Evolutionary conservation across 2,797 vertebrate genomes (phyloP), one percentile per base, ranked within the genome.

Genomic region (Melanotaenia boesemani): DNA sequence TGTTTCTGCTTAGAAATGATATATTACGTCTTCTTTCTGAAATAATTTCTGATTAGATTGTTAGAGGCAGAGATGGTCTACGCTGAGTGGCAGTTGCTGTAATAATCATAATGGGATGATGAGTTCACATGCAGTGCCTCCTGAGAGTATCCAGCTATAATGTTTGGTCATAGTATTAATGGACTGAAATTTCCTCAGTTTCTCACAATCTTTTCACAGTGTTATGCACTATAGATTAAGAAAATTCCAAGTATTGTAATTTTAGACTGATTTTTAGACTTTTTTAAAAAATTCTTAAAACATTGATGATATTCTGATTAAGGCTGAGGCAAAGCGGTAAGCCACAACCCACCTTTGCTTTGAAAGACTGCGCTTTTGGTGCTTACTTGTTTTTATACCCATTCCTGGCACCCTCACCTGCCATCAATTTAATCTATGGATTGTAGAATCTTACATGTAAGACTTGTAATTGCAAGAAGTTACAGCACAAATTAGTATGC

Each of bases 401-500:
- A 30, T 41, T 41, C n/a, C 46, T 50, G 18, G 9, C 18, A 50
- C 46, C 46, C 18, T 50, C 20, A 50, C 46, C 46, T n/a, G 18
- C 15, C 46, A 50, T 6, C 20, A 18, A 34, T 6, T 50, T 20
- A 50, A n/a, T n/a, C 46, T 50, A 4, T n/a, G 18, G 8, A 50
- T n/a, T 8, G 20, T 50, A 50, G 30, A 30, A 18, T 20, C 46
- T 50, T n/a, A 50, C 5, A 20, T n/a, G 20, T n/a, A n/a, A 34
- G 32, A 34, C 32, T 34, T 34, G 32, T 34, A 34, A 34, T 8
- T 34, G 32, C 7, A 30, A 30, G 30, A 7, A 57, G 80, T 84
- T 82, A 75, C 77, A 74, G 36, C 61, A 39, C 62, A 57, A 76
- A 80, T 87, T 75, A 74, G 77, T 67, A 80, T 79, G 89, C 76